Evolutionary conservation across 2,797 vertebrate species (phyloP).

Genomic region (Molossus alvarezi): DNA sequence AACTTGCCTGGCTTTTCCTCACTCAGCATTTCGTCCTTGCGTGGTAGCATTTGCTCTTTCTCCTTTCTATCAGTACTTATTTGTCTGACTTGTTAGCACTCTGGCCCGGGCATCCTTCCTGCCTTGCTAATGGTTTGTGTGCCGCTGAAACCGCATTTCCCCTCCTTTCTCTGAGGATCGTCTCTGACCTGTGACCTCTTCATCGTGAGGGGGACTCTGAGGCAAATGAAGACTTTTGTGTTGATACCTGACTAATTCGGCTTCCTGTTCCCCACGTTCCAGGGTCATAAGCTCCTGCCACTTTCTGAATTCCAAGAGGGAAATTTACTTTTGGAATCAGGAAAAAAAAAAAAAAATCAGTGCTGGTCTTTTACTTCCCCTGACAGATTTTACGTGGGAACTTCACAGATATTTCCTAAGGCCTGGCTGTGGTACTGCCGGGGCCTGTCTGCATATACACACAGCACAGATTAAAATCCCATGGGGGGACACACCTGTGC

Average conservation of each 20-base stretch:
- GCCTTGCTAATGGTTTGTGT: background rate
- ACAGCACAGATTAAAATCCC: background rate
- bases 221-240: conserved; percentile 63
- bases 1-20: background rate
- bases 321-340: conserved; percentile 70
- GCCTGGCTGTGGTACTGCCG: background rate
- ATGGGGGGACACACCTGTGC: background rate
- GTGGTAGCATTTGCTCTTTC: background rate
- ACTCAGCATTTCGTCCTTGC: background rate
- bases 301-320: conserved; percentile 75
- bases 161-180: background rate
- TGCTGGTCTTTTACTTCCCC: conserved; percentile 75
- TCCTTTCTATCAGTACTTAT: background rate
- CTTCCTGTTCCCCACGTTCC: background rate
- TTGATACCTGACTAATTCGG: conserved; percentile 68
- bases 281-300: conserved; percentile 22
- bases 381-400: conserved; percentile 55
- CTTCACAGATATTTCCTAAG: conserved; percentile 62
- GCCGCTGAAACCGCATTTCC: background rate
- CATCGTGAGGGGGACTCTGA: background rate
- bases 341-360: conserved; percentile 53
- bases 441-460: background rate
- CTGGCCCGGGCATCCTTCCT: background rate
- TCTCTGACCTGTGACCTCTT: background rate
- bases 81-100: background rate